phyloP scores from a whole-genome alignment of 2,113 vertebrate genomes.

The Nanger granti region DNA sequence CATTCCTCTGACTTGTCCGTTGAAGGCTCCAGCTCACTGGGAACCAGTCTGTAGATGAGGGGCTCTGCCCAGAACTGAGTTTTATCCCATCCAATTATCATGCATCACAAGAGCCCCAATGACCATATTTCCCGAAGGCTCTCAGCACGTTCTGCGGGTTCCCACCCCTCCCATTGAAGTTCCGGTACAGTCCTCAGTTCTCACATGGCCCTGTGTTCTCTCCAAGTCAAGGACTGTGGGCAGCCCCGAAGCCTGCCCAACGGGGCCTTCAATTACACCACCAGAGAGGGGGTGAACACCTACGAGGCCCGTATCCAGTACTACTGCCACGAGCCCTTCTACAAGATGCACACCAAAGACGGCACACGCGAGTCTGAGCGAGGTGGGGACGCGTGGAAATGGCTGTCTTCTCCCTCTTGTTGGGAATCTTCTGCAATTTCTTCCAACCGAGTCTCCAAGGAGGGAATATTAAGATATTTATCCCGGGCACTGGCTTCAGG shows the following conservation, averaged over 20 bases:
- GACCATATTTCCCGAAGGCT: not conserved
- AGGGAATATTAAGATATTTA: not conserved
- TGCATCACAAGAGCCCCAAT: not conserved
- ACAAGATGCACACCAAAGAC: conserved; percentile 62
- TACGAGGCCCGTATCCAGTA: conserved; percentile 76
- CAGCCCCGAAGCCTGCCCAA: conserved; percentile 71
- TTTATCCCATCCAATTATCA: not conserved
- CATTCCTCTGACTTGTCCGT: not conserved
- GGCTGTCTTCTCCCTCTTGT: not conserved
- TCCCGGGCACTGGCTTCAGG: not conserved
- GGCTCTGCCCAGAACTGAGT: not conserved
- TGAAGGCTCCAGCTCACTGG: not conserved
- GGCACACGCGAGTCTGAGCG: conserved; percentile 46
- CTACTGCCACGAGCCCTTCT: conserved; percentile 75
- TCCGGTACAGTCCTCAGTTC: not conserved
- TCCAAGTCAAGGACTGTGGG: conserved; percentile 78
- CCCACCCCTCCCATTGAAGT: not conserved
- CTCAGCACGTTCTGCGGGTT: not conserved
- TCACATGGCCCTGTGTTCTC: conserved; percentile 5
- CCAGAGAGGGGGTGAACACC: conserved; percentile 24
- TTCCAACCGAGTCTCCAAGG: not conserved
- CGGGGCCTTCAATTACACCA: conserved; percentile 68
- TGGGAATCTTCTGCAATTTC: not conserved
- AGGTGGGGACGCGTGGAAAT: not conserved
- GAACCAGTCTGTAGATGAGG: not conserved